A percentile compares a stretch with the other conserved stretches of the same genome.
Evolutionary conservation across 2,888 invertebrate species (phyloP).

Genomic region (Chironomus riparius): DNA sequence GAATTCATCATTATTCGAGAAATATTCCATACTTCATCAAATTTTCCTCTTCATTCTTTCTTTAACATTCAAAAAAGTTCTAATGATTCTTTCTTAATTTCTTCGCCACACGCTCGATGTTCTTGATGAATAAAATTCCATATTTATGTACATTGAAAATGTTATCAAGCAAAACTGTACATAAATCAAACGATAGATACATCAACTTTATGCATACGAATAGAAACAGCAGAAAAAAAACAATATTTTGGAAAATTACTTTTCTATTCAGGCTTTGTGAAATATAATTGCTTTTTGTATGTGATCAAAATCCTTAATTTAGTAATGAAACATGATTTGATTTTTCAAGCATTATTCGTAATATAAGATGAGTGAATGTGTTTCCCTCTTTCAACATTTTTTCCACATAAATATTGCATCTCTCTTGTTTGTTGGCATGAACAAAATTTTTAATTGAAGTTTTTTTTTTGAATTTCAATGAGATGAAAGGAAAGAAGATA

Average conservation of each 20-base stretch:
- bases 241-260: slow-evolving; percentile 5
- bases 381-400: too few relatives aligned
- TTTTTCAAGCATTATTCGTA: not conserved
- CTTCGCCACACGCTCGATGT: too few relatives aligned
- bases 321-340: not conserved
- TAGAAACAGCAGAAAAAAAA: not conserved
- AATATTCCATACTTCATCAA: too few relatives aligned
- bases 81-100: too few relatives aligned
- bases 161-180: not conserved
- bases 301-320: slow-evolving; percentile 21
- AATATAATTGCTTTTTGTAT: slow-evolving; percentile 20
- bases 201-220: not conserved
- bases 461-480: not conserved
- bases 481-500: not conserved
- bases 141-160: too few relatives aligned
- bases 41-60: too few relatives aligned
- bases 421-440: not conserved
- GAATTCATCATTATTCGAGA: too few relatives aligned
- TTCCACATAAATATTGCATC: not conserved
- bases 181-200: not conserved
- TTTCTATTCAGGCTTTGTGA: slow-evolving; percentile 9
- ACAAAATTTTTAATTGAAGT: not conserved
- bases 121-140: too few relatives aligned
- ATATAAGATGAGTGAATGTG: not conserved
- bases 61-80: too few relatives aligned